These are phyloP conservation scores for Sprattus sprattus DNA, from an alignment of 2,113 vertebrate genomes.

Conservation along the genomic window DNA sequence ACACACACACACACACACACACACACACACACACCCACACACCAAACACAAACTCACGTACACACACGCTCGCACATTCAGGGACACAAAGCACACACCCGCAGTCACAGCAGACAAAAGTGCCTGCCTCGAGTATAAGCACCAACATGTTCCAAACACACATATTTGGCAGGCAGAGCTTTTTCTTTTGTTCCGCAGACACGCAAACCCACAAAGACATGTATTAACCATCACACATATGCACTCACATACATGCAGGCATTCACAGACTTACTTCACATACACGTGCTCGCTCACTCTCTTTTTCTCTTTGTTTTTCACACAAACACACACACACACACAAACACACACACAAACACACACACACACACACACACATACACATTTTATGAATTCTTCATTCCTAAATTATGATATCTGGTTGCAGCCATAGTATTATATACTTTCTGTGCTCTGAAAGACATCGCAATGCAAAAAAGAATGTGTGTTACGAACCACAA, in stretches of 20 bases:
- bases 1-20: conserved; percentile 38
- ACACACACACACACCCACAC: conserved; percentile 26
- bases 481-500: too few relatives aligned
- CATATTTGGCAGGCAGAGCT: background rate
- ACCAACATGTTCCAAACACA: conserved; percentile 21
- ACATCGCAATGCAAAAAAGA: too few relatives aligned
- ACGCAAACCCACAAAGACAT: too few relatives aligned
- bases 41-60: background rate
- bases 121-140: background rate
- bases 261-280: background rate
- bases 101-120: background rate
- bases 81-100: background rate
- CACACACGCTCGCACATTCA: background rate
- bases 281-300: background rate
- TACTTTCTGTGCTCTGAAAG: too few relatives aligned
- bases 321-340: background rate
- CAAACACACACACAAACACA: background rate
- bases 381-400: background rate
- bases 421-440: too few relatives aligned
- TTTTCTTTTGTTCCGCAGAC: background rate
- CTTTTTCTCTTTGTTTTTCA: too few relatives aligned
- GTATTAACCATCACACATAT: background rate
- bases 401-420: too few relatives aligned
- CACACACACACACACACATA: conserved; percentile 6
- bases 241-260: background rate